These are phyloP conservation scores for Leptinotarsa undecemlineata DNA, from an alignment of 1,140 invertebrate genomes.

Conservation along the genomic window DNA sequence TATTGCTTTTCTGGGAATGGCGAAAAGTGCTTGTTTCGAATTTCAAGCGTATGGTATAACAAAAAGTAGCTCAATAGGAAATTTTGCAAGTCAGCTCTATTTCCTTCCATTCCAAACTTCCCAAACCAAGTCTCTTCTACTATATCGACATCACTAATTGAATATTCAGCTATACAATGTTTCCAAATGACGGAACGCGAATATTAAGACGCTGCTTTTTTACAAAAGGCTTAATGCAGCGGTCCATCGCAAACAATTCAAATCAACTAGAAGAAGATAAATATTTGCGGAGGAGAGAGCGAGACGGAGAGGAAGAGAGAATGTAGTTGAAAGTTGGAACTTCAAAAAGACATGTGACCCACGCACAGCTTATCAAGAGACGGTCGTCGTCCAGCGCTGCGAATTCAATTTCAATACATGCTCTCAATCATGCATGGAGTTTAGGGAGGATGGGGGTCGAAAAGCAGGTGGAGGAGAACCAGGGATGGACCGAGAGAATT, in stretches of 20 bases:
- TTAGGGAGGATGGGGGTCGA: conserved; percentile 36
- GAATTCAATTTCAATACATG: conserved; percentile 56
- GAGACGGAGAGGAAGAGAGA: conserved; percentile 4
- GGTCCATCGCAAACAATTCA: conserved; percentile 41
- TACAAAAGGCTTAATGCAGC: conserved; percentile 29
- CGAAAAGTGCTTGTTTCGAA: too few relatives aligned
- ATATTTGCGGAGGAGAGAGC: conserved; percentile 37
- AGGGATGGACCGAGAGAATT: background rate
- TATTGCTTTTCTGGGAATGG: too few relatives aligned
- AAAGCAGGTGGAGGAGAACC: conserved; percentile 25
- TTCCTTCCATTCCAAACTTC: too few relatives aligned
- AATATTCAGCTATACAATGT: background rate
- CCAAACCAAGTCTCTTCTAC: too few relatives aligned
- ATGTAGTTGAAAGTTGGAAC: conserved; percentile 34
- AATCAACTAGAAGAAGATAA: conserved; percentile 42
- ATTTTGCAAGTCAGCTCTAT: too few relatives aligned
- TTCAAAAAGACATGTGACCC: conserved; percentile 42
- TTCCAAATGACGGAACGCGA: background rate
- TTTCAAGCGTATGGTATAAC: too few relatives aligned
- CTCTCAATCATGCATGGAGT: conserved; percentile 55
- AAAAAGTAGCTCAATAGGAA: too few relatives aligned
- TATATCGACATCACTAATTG: background rate
- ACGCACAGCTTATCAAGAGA: conserved; percentile 37
- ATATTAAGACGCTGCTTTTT: conserved; percentile 7
- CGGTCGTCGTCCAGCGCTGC: conserved; percentile 38